Conservation (phyloP, 2,888 invertebrate genomes). For the Plebejus anna region DNA sequence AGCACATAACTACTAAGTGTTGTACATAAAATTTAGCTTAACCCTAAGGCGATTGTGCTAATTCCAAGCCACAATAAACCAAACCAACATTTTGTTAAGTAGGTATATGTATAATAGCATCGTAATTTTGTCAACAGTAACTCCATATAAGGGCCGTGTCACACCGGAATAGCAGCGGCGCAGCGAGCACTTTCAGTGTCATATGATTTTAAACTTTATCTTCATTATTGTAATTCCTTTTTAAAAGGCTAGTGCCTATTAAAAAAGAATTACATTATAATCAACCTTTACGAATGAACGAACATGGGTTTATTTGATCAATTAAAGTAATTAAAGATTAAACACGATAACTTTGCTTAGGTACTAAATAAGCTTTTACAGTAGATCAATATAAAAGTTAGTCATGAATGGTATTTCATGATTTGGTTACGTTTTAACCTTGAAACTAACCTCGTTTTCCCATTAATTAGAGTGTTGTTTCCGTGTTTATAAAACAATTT, state of each 20-base stretch:
- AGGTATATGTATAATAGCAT: neutral
- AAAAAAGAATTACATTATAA: neutral
- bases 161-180: too few species aligned
- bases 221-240: too few species aligned
- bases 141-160: neutral
- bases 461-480: constrained; percentile 24
- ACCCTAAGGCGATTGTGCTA: neutral
- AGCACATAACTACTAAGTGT: neutral
- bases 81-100: neutral
- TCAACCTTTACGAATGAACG: neutral
- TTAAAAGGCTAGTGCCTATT: too few species aligned
- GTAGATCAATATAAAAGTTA: constrained; percentile 25
- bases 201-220: too few species aligned
- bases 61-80: neutral
- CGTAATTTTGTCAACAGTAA: neutral
- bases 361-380: neutral
- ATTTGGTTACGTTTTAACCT: constrained; percentile 20
- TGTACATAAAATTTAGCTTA: neutral
- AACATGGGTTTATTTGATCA: neutral
- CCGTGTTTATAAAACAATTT: constrained; percentile 23
- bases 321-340: neutral
- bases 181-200: too few species aligned
- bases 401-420: constrained; percentile 15
- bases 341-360: neutral
- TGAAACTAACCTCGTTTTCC: constrained; percentile 25